A percentile compares a stretch with the other conserved stretches of the same genome.
phyloP scores from a whole-genome alignment of 2,888 invertebrate genomes.

The Celastrina argiolus region DNA sequence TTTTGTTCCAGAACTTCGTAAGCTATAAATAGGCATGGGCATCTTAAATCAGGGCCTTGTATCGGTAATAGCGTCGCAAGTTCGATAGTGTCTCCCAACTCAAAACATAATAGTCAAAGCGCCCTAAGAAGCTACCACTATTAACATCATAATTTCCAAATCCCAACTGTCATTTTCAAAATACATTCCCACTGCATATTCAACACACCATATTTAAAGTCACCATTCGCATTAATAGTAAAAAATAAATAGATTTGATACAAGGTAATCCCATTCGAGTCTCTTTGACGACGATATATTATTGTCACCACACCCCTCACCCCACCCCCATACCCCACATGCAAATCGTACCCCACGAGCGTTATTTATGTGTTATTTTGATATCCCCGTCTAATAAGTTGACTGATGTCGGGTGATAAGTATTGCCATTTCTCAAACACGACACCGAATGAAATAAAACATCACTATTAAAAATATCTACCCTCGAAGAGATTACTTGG shows the following conservation, averaged over 20 bases:
- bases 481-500: neutral
- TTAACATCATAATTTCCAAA: neutral
- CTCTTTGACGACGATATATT: constrained; percentile 40
- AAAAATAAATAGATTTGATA: constrained; percentile 34
- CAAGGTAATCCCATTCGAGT: constrained; percentile 37
- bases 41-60: no score
- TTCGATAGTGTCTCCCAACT: no score
- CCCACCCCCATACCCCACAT: constrained; percentile 28
- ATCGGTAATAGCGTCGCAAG: no score
- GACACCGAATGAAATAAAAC: constrained; percentile 10
- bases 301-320: constrained; percentile 36
- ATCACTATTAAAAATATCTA: constrained; percentile 10
- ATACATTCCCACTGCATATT: no score
- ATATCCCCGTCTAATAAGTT: constrained; percentile 30
- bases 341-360: constrained; percentile 37
- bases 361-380: constrained; percentile 30
- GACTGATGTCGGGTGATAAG: constrained; percentile 29
- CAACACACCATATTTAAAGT: neutral
- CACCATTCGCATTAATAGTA: neutral
- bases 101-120: no score
- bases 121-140: neutral
- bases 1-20: no score
- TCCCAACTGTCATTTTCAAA: neutral
- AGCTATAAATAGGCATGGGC: no score
- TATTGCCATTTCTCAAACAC: constrained; percentile 25